These are phyloP conservation scores for Drosophila longiperda DNA, from an alignment of 2,888 invertebrate genomes.

Conservation along the genomic window DNA sequence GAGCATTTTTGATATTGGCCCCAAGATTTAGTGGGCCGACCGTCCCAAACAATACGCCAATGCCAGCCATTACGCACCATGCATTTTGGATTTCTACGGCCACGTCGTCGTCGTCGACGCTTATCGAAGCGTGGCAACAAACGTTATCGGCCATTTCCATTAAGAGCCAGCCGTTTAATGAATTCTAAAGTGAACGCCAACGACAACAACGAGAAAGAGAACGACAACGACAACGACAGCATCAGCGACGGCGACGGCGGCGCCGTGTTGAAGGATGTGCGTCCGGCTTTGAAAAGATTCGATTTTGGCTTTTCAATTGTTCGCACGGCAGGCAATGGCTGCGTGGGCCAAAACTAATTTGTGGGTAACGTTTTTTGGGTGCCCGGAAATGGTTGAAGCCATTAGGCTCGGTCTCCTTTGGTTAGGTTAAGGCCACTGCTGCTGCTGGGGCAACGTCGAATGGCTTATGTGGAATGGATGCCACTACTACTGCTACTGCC, in stretches of 20 bases:
- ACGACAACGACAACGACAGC: background rate
- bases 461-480: constrained; percentile 52
- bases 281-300: constrained; percentile 76
- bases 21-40: constrained; percentile 47
- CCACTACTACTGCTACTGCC: constrained; percentile 14
- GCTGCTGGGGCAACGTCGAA: constrained; percentile 21
- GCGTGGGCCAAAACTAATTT: constrained; percentile 70
- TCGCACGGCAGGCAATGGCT: constrained; percentile 68
- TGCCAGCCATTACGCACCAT: constrained; percentile 61
- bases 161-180: constrained; percentile 80
- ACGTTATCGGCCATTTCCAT: constrained; percentile 81
- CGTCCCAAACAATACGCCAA: constrained; percentile 62
- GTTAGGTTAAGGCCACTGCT: constrained; percentile 42
- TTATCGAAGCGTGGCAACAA: constrained; percentile 78
- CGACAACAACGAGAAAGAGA: background rate
- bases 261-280: constrained; percentile 72
- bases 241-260: constrained; percentile 4
- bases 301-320: constrained; percentile 78
- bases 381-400: constrained; percentile 77
- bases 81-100: constrained; percentile 57
- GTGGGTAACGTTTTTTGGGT: constrained; percentile 75
- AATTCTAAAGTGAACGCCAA: constrained; percentile 70
- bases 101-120: constrained; percentile 40
- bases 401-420: constrained; percentile 57
- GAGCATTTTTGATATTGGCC: constrained; percentile 72